Evolutionary conservation across 2,888 invertebrate genomes (phyloP), one percentile per base, ranked within the genome.

Genomic region (Atrina japonica): DNA sequence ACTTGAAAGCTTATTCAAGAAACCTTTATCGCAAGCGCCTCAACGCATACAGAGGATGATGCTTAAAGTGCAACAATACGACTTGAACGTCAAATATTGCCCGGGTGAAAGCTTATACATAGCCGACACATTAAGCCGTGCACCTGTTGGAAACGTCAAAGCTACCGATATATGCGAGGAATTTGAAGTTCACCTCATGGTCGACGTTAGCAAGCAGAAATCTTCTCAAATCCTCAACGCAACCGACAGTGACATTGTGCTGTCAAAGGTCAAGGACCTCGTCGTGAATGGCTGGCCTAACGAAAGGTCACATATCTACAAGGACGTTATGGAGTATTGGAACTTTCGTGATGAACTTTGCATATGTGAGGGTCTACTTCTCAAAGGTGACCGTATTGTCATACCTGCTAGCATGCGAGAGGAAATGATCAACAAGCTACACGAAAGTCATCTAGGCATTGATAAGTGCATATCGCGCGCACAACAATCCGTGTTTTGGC

Each of bases 251-350:
- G 73, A 76, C 45, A 21, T n/a, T 2, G 43, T 49, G 14, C 35
- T 71, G 3, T 50, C 49, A 23, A 64, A 50, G 25, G 45, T 74
- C n/a, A 66, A 66, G 35, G 21, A 52, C n/a, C 35, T 56, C 7
- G 58, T 73, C n/a, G 18, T 66, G n/a, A 18, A 43, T n/a, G 76
- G 73, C 2, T 76, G 73, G 77, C 74, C 69, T 7, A 50, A 53
- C 14, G 29, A 40, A 6, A 66, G 65, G 21, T 9, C 25, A 9
- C 9, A 35, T 21, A 27, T 74, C 11, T 29, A 6, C 14, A 11
- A 23, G 0, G 43, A 6, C 7, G 5, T n/a, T 40, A n/a, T 14
- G 9, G 41, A 6, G 14, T 58, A 58, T 41, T 75, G 72, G 72
- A 77, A 75, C 27, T 67, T 61, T 49, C 35, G 75, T 6, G 76